Base-by-base conservation (phyloP, 2,797 vertebrate genomes). In the Hephaestus fuliginosus region DNA sequence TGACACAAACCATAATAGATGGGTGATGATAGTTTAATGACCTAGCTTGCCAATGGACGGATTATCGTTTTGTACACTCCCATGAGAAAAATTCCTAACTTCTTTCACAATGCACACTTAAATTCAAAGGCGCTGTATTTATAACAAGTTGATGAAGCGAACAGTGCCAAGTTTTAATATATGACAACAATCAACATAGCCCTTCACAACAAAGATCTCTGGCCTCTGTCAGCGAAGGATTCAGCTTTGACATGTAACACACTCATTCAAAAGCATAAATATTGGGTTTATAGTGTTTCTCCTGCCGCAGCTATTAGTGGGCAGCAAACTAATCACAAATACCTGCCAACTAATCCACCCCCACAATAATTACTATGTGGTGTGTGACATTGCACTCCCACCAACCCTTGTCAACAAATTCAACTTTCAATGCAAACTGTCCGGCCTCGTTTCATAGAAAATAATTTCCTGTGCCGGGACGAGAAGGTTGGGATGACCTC, bases 401-500 rank as follows among this genome's bases (percentile, higher is more conserved):
- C 70, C 44, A 53, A 9, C 17, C 44, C 66, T 78, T 39, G 53
- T 86, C 86, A 88, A 91, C 76, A 90, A 88, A 87, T 83, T 82
- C 81, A 82, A 85, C 86, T 89, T 90, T 90, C 83, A 84, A 92
- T 84, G 55, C 80, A 73, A 82, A 89, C 80, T 78, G 82, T 83
- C 83, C 87, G 22, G 85, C 83, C 76, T 92, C 84, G 81, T 91
- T 92, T 94, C 85, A 90, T 68, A 80, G 84, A 88, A 89, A 93
- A 90, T 84, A 91, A 91, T 92, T 93, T 95, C 87, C 88, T 93
- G 90, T 84, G 80, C 88, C 80, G 86, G 87, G 89, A 92, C 86
- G 87, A 91, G 91, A 78, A 93, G 90, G 88, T 76, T 88, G 82
- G 77, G 77, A 93, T 94, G 93, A 96, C 93, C 92, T 94, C 92